Percentiles rank a stretch among this genome's conserved stretches.
Conservation (phyloP, 2,797 vertebrate species). For the Scolopax bukidnonensis region DNA sequence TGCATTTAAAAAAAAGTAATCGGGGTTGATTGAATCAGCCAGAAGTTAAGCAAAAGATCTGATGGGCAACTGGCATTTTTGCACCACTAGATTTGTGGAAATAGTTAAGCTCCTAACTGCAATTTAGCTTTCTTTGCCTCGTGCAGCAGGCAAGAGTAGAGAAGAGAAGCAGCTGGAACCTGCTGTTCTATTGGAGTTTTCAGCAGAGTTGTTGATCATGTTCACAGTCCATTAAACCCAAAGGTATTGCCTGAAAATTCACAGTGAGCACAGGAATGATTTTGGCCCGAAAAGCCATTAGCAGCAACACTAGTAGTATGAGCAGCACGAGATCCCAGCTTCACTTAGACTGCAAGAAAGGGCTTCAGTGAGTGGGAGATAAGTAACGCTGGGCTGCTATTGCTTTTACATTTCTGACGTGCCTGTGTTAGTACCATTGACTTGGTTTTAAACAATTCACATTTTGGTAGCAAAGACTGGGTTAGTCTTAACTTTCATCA, state of each 20-base stretch:
- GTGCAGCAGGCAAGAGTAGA: background rate
- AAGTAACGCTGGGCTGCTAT: background rate
- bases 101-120: background rate
- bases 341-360: background rate
- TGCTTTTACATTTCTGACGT: background rate
- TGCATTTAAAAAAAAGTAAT: background rate
- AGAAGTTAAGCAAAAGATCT: background rate
- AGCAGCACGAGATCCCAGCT: background rate
- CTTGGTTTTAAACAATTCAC: background rate
- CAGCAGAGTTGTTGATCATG: background rate
- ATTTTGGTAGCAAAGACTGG: background rate
- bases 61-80: background rate
- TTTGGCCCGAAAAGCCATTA: background rate
- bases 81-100: background rate
- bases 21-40: background rate
- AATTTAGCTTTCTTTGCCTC: background rate
- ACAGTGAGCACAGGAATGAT: background rate
- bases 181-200: background rate
- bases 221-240: background rate
- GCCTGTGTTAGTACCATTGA: background rate
- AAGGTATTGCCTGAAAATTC: background rate
- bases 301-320: accelerated
- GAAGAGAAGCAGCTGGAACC: background rate
- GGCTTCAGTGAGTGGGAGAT: background rate
- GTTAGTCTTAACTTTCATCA: background rate